Evolutionary conservation across 2,113 vertebrate genomes (phyloP).

Genomic region (Todiramphus chloris): DNA sequence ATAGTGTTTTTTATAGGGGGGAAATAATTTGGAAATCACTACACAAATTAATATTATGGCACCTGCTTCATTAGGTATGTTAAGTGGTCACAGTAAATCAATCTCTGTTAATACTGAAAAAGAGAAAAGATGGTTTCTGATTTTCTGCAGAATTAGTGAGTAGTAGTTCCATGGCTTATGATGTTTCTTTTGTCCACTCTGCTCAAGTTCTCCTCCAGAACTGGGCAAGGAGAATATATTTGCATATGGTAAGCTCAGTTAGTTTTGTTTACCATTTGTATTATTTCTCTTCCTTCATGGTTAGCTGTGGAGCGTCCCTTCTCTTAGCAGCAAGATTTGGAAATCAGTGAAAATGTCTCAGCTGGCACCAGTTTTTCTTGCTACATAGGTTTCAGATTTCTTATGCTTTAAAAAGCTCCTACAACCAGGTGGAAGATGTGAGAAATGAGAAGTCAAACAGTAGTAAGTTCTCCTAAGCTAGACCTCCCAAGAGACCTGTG

Average conservation of each 20-base stretch:
- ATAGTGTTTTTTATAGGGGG: neutral
- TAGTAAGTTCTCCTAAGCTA: neutral
- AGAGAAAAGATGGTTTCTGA: neutral
- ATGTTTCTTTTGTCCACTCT: neutral
- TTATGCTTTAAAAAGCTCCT: neutral
- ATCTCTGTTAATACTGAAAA: neutral
- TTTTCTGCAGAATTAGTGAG: neutral
- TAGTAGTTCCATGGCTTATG: neutral
- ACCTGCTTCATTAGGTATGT: neutral
- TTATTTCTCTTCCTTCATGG: neutral
- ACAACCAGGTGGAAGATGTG: neutral
- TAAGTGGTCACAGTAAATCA: neutral
- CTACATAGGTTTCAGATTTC: neutral
- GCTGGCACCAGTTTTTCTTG: neutral
- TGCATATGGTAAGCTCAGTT: neutral
- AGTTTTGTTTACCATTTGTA: neutral
- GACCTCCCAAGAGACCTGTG: neutral
- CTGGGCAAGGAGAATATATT: neutral
- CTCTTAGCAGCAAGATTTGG: neutral
- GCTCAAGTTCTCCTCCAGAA: neutral
- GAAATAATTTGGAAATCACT: neutral
- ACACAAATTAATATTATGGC: neutral
- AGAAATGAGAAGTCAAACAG: neutral
- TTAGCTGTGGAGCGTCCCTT: neutral
- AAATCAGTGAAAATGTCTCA: neutral